These are phyloP conservation scores for Donacobius atricapilla DNA, from an alignment of 2,113 vertebrate species.

Conservation along the genomic window DNA sequence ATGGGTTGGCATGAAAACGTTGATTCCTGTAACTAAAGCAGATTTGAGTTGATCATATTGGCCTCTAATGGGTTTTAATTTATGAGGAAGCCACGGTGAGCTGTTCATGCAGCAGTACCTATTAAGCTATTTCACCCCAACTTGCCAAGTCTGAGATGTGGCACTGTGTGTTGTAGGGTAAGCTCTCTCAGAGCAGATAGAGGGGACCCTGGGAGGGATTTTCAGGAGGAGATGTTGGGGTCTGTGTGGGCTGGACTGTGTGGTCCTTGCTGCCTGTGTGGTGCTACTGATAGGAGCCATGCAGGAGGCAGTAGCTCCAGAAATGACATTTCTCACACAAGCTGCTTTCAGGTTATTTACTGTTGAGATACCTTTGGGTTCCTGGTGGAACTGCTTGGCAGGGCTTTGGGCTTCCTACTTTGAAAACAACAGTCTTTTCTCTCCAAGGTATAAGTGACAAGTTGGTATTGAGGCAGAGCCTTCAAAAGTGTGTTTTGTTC, in stretches of 20 bases:
- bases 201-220: not conserved
- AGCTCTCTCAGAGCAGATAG: not conserved
- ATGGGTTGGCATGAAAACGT: not conserved
- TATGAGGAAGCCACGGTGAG: not conserved
- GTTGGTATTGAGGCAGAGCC: not conserved
- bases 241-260: not conserved
- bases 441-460: not conserved
- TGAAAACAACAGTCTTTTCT: not conserved
- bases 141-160: not conserved
- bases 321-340: not conserved
- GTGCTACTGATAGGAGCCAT: accelerated
- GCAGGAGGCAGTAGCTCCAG: not conserved
- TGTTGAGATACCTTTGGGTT: not conserved
- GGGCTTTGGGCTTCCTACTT: not conserved
- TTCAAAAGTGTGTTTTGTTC: not conserved
- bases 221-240: no score
- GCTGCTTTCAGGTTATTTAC: not conserved
- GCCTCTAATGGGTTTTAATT: not conserved
- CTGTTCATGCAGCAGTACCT: not conserved
- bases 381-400: not conserved
- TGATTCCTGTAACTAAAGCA: not conserved
- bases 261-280: accelerated
- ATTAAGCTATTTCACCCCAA: not conserved
- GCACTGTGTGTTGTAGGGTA: not conserved
- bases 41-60: not conserved